A percentile compares a stretch with the other conserved stretches of the same genome.
phyloP scores from a whole-genome alignment of 2,797 vertebrate genomes.

The Pseudomugil gertrudae region DNA sequence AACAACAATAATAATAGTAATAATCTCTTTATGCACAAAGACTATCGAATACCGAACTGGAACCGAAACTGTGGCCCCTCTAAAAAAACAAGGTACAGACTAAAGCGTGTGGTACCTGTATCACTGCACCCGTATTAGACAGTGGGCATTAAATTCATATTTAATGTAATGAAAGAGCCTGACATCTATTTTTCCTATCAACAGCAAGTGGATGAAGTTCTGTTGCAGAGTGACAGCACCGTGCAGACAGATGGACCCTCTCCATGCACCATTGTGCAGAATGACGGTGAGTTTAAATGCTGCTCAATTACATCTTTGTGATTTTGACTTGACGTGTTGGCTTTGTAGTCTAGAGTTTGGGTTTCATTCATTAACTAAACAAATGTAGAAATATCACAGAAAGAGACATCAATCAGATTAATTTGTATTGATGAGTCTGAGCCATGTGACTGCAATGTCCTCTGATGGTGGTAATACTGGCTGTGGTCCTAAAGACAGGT shows the following conservation, averaged over 20 bases:
- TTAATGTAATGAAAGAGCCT: not conserved
- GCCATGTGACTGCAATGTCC: too few species aligned
- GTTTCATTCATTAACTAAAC: not conserved
- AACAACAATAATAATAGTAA: too few species aligned
- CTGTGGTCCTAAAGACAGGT: too few species aligned
- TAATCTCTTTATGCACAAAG: too few species aligned
- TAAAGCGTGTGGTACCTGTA: too few species aligned
- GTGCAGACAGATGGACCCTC: conserved; percentile 2
- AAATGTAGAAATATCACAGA: not conserved
- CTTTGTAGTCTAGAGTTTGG: not conserved
- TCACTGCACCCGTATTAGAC: too few species aligned
- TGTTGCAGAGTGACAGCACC: conserved; percentile 2
- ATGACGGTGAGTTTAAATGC: conserved; percentile 31
- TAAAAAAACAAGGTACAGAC: too few species aligned
- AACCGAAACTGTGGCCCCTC: too few species aligned
- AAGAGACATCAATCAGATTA: too few species aligned
- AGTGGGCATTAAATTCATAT: not conserved
- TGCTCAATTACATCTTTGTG: not conserved
- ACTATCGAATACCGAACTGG: too few species aligned
- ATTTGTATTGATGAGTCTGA: too few species aligned
- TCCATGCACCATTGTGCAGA: conserved; percentile 2
- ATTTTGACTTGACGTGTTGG: not conserved
- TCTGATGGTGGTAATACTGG: too few species aligned
- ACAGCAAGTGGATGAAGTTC: conserved; percentile 28
- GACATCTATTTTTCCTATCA: not conserved